These are phyloP conservation scores for Cantharis nigra DNA, from an alignment of 2,888 invertebrate genomes.

Conservation along the genomic window DNA sequence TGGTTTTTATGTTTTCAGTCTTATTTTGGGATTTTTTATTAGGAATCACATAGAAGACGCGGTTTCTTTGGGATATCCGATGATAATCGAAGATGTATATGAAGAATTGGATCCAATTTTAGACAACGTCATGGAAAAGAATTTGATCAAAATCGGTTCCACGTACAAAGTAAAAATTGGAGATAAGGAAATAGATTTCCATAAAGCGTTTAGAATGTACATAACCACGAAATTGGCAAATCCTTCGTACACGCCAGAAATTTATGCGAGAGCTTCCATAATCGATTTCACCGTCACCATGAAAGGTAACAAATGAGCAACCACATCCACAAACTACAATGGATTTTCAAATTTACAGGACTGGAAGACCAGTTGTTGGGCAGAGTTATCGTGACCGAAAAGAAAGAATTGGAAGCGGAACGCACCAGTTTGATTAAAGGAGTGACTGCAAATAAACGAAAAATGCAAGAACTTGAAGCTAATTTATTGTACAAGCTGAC, in stretches of 20 bases:
- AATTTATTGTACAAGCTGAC: constrained; percentile 84
- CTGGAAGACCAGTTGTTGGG: constrained; percentile 87
- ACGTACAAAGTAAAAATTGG: constrained; percentile 82
- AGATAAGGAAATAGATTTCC: constrained; percentile 80
- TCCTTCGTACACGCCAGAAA: constrained; percentile 85
- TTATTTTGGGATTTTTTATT: constrained; percentile 44
- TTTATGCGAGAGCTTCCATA: constrained; percentile 81
- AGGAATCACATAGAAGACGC: constrained; percentile 86
- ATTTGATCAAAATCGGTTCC: constrained; percentile 83
- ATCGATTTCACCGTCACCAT: constrained; percentile 92
- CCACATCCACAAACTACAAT: neutral
- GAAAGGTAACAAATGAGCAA: constrained; percentile 64
- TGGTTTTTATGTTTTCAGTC: neutral
- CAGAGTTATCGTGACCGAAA: constrained; percentile 81
- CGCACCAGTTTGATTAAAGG: constrained; percentile 78
- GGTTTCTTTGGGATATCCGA: constrained; percentile 77
- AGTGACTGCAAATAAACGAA: constrained; percentile 80
- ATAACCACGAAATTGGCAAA: constrained; percentile 88
- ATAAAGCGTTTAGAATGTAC: constrained; percentile 72
- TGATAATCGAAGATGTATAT: constrained; percentile 82
- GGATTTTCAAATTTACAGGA: constrained; percentile 52
- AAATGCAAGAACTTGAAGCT: constrained; percentile 84
- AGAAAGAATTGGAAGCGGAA: constrained; percentile 82
- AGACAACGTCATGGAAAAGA: constrained; percentile 85
- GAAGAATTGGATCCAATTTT: constrained; percentile 87